A percentile compares a stretch with the other conserved stretches of the same genome.
Conservation (phyloP, 2,797 vertebrate genomes). For the Pseudochromis fuscus region DNA sequence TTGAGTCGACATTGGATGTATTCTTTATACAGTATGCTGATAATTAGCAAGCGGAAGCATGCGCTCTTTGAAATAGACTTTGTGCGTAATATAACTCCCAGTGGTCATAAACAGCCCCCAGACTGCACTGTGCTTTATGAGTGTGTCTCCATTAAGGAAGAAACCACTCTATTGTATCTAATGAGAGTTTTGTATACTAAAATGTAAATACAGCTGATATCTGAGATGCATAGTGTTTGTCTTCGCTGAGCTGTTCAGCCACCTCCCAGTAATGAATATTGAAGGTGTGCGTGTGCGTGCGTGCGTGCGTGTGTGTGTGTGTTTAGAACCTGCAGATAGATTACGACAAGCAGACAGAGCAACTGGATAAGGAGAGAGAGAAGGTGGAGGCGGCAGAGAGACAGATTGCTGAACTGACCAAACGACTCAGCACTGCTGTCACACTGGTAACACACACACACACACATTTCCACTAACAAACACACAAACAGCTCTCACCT, state of each 20-base stretch:
- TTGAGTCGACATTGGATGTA: constrained; percentile 23
- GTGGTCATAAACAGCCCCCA: constrained; percentile 61
- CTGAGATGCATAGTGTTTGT: constrained; percentile 69
- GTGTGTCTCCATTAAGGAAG: constrained; percentile 58
- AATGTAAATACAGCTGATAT: constrained; percentile 55
- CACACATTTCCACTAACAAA: constrained; percentile 41
- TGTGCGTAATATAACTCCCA: constrained; percentile 32
- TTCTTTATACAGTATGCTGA: constrained; percentile 17
- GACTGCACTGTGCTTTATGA: constrained; percentile 57
- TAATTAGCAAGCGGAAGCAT: constrained; percentile 43
- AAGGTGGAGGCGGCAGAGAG: constrained; percentile 86
- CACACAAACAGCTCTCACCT: constrained; percentile 50
- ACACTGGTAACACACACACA: constrained; percentile 86
- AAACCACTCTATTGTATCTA: constrained; percentile 73
- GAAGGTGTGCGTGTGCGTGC: constrained; percentile 32
- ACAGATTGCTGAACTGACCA: constrained; percentile 90
- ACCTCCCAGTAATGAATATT: constrained; percentile 45
- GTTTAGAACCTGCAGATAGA: constrained; percentile 93
- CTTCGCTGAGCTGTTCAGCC: constrained; percentile 47
- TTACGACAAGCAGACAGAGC: constrained; percentile 93
- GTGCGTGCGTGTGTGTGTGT: constrained; percentile 36
- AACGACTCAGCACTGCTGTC: constrained; percentile 86
- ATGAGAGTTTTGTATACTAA: constrained; percentile 63
- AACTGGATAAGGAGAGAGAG: constrained; percentile 91
- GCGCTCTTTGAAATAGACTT: constrained; percentile 25